Percentiles rank a stretch among this genome's conserved stretches.
Conservation (phyloP, 2,888 invertebrate genomes). For the Timema cristinae region DNA sequence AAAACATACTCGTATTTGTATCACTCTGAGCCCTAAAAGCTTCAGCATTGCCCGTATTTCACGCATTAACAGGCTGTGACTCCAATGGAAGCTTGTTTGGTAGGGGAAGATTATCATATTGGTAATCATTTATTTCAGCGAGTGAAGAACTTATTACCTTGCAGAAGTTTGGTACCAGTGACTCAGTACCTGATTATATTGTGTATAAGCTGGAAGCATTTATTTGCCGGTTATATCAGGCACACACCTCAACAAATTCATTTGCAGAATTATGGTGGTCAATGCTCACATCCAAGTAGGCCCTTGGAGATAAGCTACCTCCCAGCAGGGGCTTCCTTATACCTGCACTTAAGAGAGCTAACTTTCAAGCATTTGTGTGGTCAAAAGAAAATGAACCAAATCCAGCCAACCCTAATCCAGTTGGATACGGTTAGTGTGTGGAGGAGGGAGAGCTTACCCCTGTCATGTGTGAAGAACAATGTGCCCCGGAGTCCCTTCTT, state of each 20-base stretch:
- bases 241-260: background rate
- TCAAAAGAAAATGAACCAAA: background rate
- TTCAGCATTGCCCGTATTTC: constrained; percentile 11
- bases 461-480: constrained; percentile 5
- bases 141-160: constrained; percentile 5
- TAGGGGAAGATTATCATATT: background rate
- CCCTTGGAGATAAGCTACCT: constrained; percentile 5
- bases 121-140: constrained; percentile 12
- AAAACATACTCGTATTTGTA: background rate
- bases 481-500: background rate
- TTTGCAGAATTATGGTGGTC: constrained; percentile 1
- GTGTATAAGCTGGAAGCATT: background rate
- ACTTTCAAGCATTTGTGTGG: constrained; percentile 12
- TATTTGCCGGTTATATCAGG: background rate
- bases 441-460: constrained; percentile 3
- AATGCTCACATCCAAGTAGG: background rate
- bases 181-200: background rate
- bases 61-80: background rate
- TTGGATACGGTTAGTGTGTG: background rate
- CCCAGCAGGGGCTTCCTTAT: background rate
- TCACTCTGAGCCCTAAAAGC: background rate
- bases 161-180: constrained; percentile 2
- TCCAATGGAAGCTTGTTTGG: background rate
- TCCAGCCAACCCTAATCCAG: background rate
- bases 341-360: constrained; percentile 12